Evolutionary conservation across 64 coral and sea anemone genomes (phyloP), one percentile per base, ranked within the genome.

Genomic region (Actinia tenebrosa): DNA sequence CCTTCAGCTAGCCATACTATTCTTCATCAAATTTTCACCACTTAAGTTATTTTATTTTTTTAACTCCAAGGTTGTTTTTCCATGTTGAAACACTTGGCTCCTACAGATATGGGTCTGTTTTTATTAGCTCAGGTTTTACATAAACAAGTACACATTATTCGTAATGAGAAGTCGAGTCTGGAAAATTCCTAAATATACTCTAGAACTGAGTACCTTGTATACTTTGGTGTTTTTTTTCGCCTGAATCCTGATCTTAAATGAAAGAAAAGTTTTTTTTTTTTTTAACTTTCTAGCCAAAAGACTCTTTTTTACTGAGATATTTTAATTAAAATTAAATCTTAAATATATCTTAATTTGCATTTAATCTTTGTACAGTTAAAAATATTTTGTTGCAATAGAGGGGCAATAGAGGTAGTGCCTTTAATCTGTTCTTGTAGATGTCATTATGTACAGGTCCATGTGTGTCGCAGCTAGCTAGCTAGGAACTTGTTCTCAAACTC

Each of bases 51-150:
- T 53, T 52, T 50, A 50, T 81, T 18, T 19, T 53, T 42, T 44
- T 79, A 45, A 45, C 77, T 30, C 77, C 26, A 42, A 46, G 22
- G 26, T 44, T 53, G 44, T 53, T 81, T 23, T 81, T 52, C 15
- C 79, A 81, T 81, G 50, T 81, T 53, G 50, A 53, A 81, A 50
- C 45, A 81, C 44, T 81, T 81, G 79, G 44, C 43, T 81, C 25
- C 10, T 42, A 9, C 69, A 75, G 69, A 30, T 26, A 27, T 26
- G 3, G 27, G 69, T 75, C 26, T 75, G 69, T 75, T 75, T 75
- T 75, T 75, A 4, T 75, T 75, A 75, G 69, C 3, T 75, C 26
- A 30, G n/a, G 26, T 75, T 75, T 75, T 75, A 8, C 14, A 75
- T 75, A 75, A 75, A 75, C 69, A 75, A 30, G 22, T 23, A 13